phyloP scores from a whole-genome alignment of 2,888 invertebrate species.

The Rosalia funebris region DNA sequence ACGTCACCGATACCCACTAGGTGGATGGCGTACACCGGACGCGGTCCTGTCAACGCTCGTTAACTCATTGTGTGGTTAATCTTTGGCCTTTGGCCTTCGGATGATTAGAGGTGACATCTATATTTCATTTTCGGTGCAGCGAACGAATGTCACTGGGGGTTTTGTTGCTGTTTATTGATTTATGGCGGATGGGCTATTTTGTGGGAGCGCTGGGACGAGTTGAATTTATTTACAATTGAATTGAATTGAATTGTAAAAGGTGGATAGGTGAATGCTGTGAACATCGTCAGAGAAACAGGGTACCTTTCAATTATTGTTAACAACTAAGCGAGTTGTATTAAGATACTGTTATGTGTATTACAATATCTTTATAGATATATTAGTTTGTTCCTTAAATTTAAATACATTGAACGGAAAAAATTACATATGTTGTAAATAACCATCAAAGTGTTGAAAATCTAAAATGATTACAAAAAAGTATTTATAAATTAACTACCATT shows the following conservation, averaged over 20 bases:
- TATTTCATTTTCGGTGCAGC: constrained; percentile 23
- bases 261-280: neutral
- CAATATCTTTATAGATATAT: too few relatives aligned
- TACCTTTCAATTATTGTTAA: too few relatives aligned
- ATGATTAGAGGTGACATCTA: constrained; percentile 27
- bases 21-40: constrained; percentile 23
- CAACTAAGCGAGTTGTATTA: too few relatives aligned
- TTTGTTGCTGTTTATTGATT: constrained; percentile 22
- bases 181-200: neutral
- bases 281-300: neutral
- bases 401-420: too few relatives aligned
- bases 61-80: constrained; percentile 23
- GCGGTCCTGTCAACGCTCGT: constrained; percentile 29
- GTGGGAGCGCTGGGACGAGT: neutral
- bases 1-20: constrained; percentile 14
- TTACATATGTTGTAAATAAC: too few relatives aligned
- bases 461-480: too few relatives aligned
- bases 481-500: too few relatives aligned
- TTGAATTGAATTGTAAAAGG: neutral
- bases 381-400: too few relatives aligned
- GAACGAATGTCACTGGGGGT: constrained; percentile 10
- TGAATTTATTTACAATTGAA: neutral
- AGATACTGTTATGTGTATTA: too few relatives aligned
- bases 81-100: constrained; percentile 17
- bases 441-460: too few relatives aligned